phyloP scores from a whole-genome alignment of 2,888 invertebrate genomes.

The Pardosa pseudoannulata region DNA sequence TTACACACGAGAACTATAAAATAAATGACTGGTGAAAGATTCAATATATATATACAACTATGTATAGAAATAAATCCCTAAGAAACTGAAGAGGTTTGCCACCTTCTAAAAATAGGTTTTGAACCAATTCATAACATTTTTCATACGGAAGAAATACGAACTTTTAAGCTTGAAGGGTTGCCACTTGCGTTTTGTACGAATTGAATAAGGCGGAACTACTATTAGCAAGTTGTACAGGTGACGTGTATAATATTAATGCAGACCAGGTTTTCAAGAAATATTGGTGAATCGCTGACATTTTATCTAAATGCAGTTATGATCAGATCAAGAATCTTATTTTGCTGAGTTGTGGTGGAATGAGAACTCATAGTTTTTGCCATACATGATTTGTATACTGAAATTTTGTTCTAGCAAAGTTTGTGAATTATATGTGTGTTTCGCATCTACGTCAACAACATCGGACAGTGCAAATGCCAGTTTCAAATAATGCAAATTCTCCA shows the following conservation, averaged over 20 bases:
- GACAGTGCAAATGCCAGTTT: background rate
- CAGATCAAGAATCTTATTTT: background rate
- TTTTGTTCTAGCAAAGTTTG: background rate
- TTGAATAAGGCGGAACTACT: background rate
- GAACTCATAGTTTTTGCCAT: background rate
- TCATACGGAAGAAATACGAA: constrained; percentile 19
- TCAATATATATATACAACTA: constrained; percentile 9
- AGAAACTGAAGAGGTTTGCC: constrained; percentile 18
- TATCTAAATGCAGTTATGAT: background rate
- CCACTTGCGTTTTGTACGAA: constrained; percentile 27
- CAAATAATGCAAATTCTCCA: background rate
- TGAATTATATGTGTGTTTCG: background rate
- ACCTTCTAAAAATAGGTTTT: constrained; percentile 19
- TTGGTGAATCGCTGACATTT: background rate
- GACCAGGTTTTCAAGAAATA: background rate
- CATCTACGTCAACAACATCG: background rate
- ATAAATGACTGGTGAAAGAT: background rate
- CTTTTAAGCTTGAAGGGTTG: constrained; percentile 40
- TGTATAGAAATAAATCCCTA: constrained; percentile 31
- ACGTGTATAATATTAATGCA: background rate
- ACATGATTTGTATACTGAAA: background rate
- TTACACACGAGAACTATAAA: background rate
- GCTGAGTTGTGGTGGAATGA: background rate
- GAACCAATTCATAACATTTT: constrained; percentile 45
- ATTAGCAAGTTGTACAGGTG: background rate